Conservation (phyloP, 2,888 invertebrate species). For the Beris chalybata region DNA sequence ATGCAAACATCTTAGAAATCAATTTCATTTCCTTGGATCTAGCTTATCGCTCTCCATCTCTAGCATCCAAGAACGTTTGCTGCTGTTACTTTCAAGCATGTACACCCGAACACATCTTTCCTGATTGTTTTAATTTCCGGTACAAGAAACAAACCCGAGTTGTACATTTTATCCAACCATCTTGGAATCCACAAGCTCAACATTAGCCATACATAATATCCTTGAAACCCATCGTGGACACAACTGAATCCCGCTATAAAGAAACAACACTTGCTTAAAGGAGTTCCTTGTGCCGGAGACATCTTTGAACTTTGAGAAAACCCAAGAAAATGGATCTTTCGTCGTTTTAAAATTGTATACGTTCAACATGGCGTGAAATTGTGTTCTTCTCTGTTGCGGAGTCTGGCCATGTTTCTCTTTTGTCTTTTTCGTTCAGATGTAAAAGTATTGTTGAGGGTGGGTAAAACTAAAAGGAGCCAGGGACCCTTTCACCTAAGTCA, state of each 20-base stretch:
- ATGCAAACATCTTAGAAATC: too few species aligned
- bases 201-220: background rate
- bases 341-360: slow-evolving; percentile 45
- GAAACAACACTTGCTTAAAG: slow-evolving; percentile 32
- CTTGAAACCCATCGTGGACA: slow-evolving; percentile 15
- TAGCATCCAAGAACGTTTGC: background rate
- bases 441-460: slow-evolving; percentile 1
- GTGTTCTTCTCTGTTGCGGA: slow-evolving; percentile 44
- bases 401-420: slow-evolving; percentile 26
- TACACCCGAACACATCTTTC: slow-evolving; percentile 8
- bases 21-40: slow-evolving; percentile 15
- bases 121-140: slow-evolving; percentile 34
- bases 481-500: too few species aligned
- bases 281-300: slow-evolving; percentile 20
- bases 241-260: slow-evolving; percentile 2
- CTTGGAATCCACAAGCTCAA: background rate
- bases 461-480: too few species aligned
- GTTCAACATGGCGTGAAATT: slow-evolving; percentile 56
- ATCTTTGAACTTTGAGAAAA: slow-evolving; percentile 31
- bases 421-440: slow-evolving; percentile 27
- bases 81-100: slow-evolving; percentile 17
- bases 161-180: background rate
- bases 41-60: slow-evolving; percentile 14
- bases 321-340: slow-evolving; percentile 15
- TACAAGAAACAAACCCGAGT: slow-evolving; percentile 12